These are phyloP conservation scores for Centroberyx gerrardi DNA, from an alignment of 2,797 vertebrate species.

Conservation along the genomic window DNA sequence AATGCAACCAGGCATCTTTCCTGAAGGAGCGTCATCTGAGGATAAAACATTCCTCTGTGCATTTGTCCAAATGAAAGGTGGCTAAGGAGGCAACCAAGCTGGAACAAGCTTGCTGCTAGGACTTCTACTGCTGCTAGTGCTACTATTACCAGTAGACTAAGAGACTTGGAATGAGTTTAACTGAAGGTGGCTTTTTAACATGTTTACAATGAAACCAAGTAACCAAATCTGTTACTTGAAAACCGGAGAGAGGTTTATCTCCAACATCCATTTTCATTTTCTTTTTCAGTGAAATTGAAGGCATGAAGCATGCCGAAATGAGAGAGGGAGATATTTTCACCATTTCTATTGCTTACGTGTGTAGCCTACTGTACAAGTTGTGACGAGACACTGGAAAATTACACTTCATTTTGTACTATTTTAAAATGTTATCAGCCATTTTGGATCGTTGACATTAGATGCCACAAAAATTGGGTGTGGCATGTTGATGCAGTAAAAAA, in stretches of 20 bases:
- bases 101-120: constrained; percentile 55
- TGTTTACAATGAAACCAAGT: constrained; percentile 71
- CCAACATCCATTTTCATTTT: constrained; percentile 15
- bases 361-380: constrained; percentile 43
- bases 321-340: constrained; percentile 20
- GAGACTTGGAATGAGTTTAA: constrained; percentile 42
- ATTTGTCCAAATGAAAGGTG: constrained; percentile 37
- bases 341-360: constrained; percentile 2
- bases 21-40: constrained; percentile 19
- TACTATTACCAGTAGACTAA: constrained; percentile 26
- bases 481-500: constrained; percentile 18
- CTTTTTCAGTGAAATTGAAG: constrained; percentile 15
- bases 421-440: constrained; percentile 16
- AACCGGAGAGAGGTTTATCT: constrained; percentile 28
- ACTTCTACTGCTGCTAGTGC: constrained; percentile 66
- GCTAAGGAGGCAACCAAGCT: constrained; percentile 39
- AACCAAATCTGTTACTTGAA: constrained; percentile 41
- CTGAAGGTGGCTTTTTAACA: constrained; percentile 57
- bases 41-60: constrained; percentile 33
- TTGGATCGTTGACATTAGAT: constrained; percentile 8
- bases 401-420: constrained; percentile 21
- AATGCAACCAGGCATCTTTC: constrained; percentile 12
- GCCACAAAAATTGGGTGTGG: constrained; percentile 17
- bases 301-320: constrained; percentile 10
- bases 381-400: constrained; percentile 64